A percentile compares a stretch with the other conserved stretches of the same genome.
These are phyloP conservation scores for Neelides sp. DNA, from an alignment of 1,140 invertebrate species.

Conservation along the genomic window DNA sequence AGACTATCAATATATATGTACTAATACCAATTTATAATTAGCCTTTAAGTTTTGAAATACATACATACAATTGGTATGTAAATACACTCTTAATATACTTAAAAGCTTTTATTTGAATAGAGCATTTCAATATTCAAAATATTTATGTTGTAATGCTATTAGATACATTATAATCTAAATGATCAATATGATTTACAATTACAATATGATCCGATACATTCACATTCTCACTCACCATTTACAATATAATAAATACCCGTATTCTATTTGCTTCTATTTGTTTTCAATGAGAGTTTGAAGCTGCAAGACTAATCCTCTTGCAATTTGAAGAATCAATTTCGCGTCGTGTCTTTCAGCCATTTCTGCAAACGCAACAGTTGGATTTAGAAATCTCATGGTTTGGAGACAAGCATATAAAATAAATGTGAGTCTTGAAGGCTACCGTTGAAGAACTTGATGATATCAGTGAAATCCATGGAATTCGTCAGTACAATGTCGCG, in stretches of 20 bases:
- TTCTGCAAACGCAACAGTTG: slow-evolving; percentile 51
- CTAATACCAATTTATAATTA: no score
- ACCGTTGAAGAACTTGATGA: slow-evolving; percentile 97
- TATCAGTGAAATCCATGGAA: slow-evolving; percentile 93
- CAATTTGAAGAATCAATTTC: slow-evolving; percentile 60
- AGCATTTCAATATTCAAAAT: no score
- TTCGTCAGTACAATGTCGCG: slow-evolving; percentile 86
- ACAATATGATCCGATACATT: no score
- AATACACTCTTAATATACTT: no score
- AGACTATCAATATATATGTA: no score
- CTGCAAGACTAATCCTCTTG: slow-evolving; percentile 69
- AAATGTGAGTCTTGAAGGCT: slow-evolving; percentile 29
- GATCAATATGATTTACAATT: no score
- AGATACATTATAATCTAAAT: no score
- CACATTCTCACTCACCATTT: background rate
- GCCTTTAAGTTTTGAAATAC: no score
- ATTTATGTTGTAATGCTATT: no score
- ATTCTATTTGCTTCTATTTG: slow-evolving; percentile 43
- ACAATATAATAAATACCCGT: background rate
- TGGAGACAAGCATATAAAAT: background rate
- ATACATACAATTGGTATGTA: no score
- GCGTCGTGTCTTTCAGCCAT: slow-evolving; percentile 89
- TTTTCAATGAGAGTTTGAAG: slow-evolving; percentile 83
- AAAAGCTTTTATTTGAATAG: no score
- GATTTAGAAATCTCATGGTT: no score